Evolutionary conservation across 37 sponge, comb jelly and placozoan species (phyloP), one percentile per base, ranked within the genome.

Genomic region (Oopsacas minuta): DNA sequence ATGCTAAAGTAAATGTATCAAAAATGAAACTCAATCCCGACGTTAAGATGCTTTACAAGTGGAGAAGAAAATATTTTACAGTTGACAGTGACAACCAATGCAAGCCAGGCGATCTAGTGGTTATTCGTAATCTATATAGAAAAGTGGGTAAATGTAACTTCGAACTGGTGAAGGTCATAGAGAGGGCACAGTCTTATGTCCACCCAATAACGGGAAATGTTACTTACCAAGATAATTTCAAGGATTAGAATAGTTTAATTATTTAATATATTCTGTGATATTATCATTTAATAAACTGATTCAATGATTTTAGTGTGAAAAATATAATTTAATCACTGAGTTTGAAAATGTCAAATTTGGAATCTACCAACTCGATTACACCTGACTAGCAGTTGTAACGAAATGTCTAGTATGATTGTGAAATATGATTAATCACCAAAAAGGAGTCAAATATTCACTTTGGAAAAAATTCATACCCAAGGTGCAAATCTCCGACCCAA

Each of bases 161-260:
- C 75, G 30, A n/a, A n/a, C 75, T 61, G 5, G 22, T 61, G 75
- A 61, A 61, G 22, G 30, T 61, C 7, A 34, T 61, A 34, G 22
- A 61, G 75, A 61, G 75, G 7, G 22, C 75, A n/a, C 75, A 61
- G 75, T 61, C 75, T 25, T 61, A 61, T 12, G 75, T 61, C 75
- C 75, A 61, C 28, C 75, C 75, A 61, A n/a, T 32, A 3, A 61
- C 75, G 28, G 75, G 75, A 61, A 34, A 61, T 25, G 28, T n/a
- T 10, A n/a, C 30, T n/a, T 61, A 61, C 75, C 75, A 61, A 12
- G 22, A 61, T 12, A n/a, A 25, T 7, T 61, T 20, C 30, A 61
- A 61, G 22, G 75, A 61, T 25, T 61, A 61, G 75, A 10, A 42
- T 42, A 17, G 49, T 42, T 42, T 42, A 42, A 42, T 42, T 42